Evolutionary conservation across 2,797 vertebrate species (phyloP).

Genomic region (Vireo griseus): DNA sequence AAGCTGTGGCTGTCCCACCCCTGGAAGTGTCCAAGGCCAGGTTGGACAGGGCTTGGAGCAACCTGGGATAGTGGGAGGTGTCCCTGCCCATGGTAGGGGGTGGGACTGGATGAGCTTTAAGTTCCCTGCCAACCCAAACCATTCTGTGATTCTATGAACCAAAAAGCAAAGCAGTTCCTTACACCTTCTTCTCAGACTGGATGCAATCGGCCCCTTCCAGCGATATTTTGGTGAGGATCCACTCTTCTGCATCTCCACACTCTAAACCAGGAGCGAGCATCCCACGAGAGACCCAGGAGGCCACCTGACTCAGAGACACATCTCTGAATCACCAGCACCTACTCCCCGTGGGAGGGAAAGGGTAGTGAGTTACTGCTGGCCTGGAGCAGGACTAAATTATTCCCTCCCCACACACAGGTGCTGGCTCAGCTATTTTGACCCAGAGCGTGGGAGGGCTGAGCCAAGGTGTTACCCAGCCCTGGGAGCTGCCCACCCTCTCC

Average conservation of each 20-base stretch:
- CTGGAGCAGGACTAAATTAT: not conserved
- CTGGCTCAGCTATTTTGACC: slow-evolving; percentile 35
- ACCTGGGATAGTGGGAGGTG: rapidly evolving
- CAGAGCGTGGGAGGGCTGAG: not conserved
- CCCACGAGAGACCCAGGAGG: not conserved
- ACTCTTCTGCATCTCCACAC: not conserved
- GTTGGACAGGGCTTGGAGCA: rapidly evolving
- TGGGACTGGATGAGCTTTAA: not conserved
- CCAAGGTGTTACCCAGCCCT: slow-evolving; percentile 15
- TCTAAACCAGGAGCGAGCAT: not conserved
- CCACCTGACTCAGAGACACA: slow-evolving; percentile 49
- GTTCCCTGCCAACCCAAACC: not conserved
- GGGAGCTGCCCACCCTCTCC: slow-evolving; percentile 5
- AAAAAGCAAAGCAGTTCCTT: not conserved
- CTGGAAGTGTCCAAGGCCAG: not conserved
- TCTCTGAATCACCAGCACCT: slow-evolving; percentile 54
- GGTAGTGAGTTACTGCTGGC: not conserved
- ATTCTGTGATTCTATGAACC: not conserved
- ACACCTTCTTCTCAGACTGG: not conserved
- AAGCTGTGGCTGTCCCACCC: not conserved
- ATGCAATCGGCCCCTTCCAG: not conserved
- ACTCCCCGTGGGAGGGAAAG: slow-evolving; percentile 23
- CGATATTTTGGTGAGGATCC: not conserved
- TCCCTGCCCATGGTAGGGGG: rapidly evolving
- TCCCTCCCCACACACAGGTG: not conserved